phyloP scores from a whole-genome alignment of 2,888 invertebrate species.

The Cryptus viduatorius region DNA sequence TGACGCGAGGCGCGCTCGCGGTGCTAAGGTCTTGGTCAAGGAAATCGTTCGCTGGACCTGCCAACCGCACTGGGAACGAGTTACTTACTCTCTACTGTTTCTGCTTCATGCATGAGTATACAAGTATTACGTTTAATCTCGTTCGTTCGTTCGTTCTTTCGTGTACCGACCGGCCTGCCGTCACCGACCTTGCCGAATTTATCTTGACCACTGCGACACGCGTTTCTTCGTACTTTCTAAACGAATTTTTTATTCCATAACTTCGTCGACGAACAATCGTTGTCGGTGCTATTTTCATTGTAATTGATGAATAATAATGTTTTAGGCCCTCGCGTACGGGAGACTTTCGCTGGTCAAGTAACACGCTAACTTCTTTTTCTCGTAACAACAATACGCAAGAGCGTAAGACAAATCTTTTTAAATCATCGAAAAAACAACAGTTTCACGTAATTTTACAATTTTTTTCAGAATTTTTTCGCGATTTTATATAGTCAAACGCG shows the following conservation, averaged over 20 bases:
- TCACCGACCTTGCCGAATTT: constrained; percentile 64
- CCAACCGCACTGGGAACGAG: constrained; percentile 50
- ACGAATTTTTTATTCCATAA: constrained; percentile 26
- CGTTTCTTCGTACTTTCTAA: constrained; percentile 13
- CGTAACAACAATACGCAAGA: no score
- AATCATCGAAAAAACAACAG: no score
- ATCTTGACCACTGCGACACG: constrained; percentile 26
- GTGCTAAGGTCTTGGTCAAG: constrained; percentile 67
- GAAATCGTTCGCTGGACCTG: constrained; percentile 56
- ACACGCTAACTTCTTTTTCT: no score
- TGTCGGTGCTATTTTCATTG: neutral
- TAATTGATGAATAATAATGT: neutral
- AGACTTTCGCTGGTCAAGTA: no score
- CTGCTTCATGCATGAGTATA: constrained; percentile 29
- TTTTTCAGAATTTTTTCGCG: no score
- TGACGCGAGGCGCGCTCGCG: constrained; percentile 41
- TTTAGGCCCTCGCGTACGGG: no score
- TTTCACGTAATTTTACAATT: no score
- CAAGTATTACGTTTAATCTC: constrained; percentile 27
- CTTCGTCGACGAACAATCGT: neutral
- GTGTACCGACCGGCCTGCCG: constrained; percentile 5
- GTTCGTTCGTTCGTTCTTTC: constrained; percentile 3
- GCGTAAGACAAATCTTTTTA: no score
- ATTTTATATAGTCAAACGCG: no score
- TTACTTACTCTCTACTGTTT: constrained; percentile 30